Conservation (phyloP, 1,140 invertebrate genomes). For the Octopus bimaculoides region DNA sequence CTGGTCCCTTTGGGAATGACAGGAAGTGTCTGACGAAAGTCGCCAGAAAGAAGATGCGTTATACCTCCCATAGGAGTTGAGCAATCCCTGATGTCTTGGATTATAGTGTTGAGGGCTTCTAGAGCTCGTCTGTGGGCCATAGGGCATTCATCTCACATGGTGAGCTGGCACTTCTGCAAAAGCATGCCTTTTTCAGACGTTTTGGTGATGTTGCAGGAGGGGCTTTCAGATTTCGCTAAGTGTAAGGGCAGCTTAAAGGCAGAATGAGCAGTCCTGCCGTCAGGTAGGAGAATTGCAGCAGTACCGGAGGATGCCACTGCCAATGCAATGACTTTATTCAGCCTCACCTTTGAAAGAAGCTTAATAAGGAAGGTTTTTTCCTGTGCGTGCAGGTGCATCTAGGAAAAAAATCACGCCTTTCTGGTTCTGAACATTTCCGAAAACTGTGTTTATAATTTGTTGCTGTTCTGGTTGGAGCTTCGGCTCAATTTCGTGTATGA, state of each 20-base stretch:
- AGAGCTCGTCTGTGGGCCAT: background rate
- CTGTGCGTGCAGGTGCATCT: background rate
- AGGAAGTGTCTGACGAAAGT: background rate
- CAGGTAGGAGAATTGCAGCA: background rate
- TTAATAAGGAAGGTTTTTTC: background rate
- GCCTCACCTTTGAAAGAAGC: background rate
- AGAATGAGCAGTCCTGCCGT: background rate
- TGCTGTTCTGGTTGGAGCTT: background rate
- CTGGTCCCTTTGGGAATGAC: background rate
- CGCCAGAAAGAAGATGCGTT: background rate
- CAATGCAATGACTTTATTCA: background rate
- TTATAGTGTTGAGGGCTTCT: background rate
- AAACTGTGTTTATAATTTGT: background rate
- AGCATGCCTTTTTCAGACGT: background rate
- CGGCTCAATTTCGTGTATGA: background rate
- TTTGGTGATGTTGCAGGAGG: background rate
- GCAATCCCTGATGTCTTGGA: background rate
- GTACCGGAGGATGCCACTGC: background rate
- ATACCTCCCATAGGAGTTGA: background rate
- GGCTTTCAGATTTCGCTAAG: background rate
- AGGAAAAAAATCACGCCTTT: background rate
- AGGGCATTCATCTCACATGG: background rate
- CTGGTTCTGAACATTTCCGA: background rate
- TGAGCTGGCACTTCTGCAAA: background rate
- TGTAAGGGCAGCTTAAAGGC: background rate